Evolutionary conservation across 23 tunicate genomes (phyloP).

Genomic region (Styela plicata): DNA sequence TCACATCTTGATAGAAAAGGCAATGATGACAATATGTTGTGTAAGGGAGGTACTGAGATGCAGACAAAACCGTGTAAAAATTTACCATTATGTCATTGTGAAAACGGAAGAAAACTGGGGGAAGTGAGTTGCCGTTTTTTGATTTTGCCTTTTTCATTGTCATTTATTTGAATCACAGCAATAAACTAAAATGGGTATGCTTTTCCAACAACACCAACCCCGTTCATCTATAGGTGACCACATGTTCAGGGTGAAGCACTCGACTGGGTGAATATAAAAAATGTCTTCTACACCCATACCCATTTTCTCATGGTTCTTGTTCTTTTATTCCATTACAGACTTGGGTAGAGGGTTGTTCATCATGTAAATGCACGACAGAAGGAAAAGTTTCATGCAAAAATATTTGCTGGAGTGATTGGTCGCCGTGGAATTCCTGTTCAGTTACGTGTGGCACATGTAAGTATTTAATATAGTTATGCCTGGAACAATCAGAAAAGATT

Average conservation of each 20-base stretch:
- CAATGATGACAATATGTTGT: neutral
- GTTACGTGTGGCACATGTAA: neutral
- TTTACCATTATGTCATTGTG: conserved; percentile 5
- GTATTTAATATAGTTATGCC: neutral
- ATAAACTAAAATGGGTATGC: too few relatives aligned
- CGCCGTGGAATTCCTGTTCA: neutral
- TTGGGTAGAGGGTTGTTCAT: neutral
- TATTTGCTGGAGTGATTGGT: conserved; percentile 11
- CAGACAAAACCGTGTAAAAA: neutral
- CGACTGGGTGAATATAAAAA: too few relatives aligned
- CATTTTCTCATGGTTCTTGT: too few relatives aligned
- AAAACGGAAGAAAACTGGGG: conserved; percentile 4
- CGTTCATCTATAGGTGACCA: too few relatives aligned
- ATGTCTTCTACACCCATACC: too few relatives aligned
- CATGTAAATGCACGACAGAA: neutral
- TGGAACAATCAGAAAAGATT: neutral
- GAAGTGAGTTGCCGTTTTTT: too few relatives aligned
- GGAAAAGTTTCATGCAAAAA: neutral
- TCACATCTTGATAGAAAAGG: neutral
- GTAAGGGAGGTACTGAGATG: neutral
- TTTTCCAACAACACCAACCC: too few relatives aligned
- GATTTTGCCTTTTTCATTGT: too few relatives aligned
- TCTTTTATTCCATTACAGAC: neutral
- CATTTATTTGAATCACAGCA: too few relatives aligned
- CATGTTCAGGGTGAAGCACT: too few relatives aligned